Conservation (phyloP, 2,113 vertebrate genomes). For the Otus sunia region DNA sequence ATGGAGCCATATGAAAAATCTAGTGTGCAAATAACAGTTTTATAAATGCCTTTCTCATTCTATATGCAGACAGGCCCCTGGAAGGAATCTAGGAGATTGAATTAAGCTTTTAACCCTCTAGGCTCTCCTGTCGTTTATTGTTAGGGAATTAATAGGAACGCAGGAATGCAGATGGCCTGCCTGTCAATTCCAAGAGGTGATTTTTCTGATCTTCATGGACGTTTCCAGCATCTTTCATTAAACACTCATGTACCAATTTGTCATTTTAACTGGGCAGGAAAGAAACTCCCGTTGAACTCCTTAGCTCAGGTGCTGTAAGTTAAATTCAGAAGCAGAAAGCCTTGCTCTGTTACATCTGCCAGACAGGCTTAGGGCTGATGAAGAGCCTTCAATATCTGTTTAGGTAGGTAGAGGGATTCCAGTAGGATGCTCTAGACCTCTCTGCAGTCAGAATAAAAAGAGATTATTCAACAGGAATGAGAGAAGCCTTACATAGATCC, state of each 20-base stretch:
- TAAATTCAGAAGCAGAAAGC: constrained; percentile 23
- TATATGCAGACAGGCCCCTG: constrained; percentile 63
- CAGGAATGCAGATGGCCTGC: constrained; percentile 79
- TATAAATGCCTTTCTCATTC: constrained; percentile 74
- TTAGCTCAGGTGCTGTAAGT: constrained; percentile 65
- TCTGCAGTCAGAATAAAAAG: not conserved
- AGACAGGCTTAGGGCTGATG: not conserved
- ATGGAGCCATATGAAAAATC: constrained; percentile 47
- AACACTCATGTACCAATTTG: constrained; percentile 82
- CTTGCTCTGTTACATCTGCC: constrained; percentile 2
- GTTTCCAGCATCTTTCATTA: constrained; percentile 82
- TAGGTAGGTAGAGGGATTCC: not conserved
- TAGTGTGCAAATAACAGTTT: constrained; percentile 60
- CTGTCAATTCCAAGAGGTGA: constrained; percentile 76
- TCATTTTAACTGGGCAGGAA: constrained; percentile 78
- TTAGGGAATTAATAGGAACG: constrained; percentile 80
- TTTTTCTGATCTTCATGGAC: constrained; percentile 79
- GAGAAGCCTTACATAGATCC: not conserved
- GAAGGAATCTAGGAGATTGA: constrained; percentile 78
- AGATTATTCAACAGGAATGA: not conserved
- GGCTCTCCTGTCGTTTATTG: constrained; percentile 78
- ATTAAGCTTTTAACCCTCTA: constrained; percentile 84
- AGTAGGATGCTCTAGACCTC: not conserved
- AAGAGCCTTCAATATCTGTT: not conserved
- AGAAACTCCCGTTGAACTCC: constrained; percentile 73